phyloP scores from a whole-genome alignment of 2,797 vertebrate species.

The Acanthopagrus latus region DNA sequence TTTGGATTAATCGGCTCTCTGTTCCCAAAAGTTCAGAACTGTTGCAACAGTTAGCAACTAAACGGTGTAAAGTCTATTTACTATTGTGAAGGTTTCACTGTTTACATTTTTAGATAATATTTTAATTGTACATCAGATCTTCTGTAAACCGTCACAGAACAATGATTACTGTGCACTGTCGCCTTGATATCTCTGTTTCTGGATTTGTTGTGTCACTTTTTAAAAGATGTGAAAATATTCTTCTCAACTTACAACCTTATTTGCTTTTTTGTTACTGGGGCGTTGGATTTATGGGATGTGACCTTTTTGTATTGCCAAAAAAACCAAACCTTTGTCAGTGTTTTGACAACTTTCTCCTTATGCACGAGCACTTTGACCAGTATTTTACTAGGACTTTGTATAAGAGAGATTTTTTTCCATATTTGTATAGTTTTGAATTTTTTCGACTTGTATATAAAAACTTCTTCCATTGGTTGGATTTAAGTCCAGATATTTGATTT shows the following conservation, averaged over 20 bases:
- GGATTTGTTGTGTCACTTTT: neutral
- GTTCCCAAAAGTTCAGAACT: neutral
- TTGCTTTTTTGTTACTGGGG: neutral
- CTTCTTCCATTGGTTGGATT: constrained; percentile 13
- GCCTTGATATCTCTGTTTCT: neutral
- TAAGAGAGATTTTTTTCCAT: constrained; percentile 40
- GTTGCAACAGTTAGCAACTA: neutral
- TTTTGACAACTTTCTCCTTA: constrained; percentile 60
- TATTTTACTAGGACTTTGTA: constrained; percentile 63
- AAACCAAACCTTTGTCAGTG: constrained; percentile 22
- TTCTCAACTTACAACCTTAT: neutral
- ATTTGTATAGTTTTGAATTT: constrained; percentile 44
- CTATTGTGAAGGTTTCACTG: too few species aligned
- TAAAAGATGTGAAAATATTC: constrained; percentile 34
- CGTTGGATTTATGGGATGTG: constrained; percentile 3
- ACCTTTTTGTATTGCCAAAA: constrained; percentile 51
- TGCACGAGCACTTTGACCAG: constrained; percentile 84
- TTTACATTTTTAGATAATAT: neutral
- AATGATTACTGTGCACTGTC: constrained; percentile 5
- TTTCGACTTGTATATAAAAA: constrained; percentile 37
- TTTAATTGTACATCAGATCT: neutral
- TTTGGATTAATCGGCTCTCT: neutral
- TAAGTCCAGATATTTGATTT: constrained; percentile 22
- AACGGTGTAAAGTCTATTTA: neutral
- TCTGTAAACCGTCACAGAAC: neutral